Percentiles rank a stretch among this genome's conserved stretches.
Conservation (phyloP, 2,113 vertebrate species). For the Athene noctua region DNA sequence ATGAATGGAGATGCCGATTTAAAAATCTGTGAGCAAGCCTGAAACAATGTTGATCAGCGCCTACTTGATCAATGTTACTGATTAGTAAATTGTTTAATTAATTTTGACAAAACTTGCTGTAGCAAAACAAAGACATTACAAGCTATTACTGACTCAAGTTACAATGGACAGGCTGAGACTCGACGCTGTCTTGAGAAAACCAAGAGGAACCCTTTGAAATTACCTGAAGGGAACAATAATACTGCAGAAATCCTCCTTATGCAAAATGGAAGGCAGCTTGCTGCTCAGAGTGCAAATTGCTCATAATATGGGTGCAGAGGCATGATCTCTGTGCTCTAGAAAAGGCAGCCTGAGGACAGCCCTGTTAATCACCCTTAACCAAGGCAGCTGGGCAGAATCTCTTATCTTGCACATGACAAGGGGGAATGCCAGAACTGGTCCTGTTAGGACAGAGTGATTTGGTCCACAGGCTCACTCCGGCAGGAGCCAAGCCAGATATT, state of each 20-base stretch:
- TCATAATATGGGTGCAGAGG: accelerated
- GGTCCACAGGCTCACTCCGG: background rate
- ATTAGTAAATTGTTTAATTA: background rate
- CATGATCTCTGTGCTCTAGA: background rate
- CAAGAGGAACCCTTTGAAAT: background rate
- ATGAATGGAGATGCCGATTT: background rate
- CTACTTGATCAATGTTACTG: background rate
- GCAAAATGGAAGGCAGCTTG: background rate
- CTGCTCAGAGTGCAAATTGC: background rate
- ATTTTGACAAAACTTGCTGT: background rate
- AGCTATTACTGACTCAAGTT: background rate
- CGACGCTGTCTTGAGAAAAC: background rate
- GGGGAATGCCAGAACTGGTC: background rate
- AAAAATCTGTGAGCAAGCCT: background rate
- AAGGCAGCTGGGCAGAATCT: background rate
- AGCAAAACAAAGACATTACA: background rate
- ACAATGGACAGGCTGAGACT: background rate
- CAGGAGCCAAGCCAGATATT: background rate
- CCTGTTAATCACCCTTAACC: background rate
- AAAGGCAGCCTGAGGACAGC: background rate
- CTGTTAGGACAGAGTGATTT: background rate
- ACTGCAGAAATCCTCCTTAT: background rate
- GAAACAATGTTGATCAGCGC: background rate
- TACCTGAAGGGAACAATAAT: background rate
- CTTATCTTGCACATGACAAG: background rate